Evolutionary conservation across 2,113 vertebrate genomes (phyloP).

Genomic region (Neogale vison): DNA sequence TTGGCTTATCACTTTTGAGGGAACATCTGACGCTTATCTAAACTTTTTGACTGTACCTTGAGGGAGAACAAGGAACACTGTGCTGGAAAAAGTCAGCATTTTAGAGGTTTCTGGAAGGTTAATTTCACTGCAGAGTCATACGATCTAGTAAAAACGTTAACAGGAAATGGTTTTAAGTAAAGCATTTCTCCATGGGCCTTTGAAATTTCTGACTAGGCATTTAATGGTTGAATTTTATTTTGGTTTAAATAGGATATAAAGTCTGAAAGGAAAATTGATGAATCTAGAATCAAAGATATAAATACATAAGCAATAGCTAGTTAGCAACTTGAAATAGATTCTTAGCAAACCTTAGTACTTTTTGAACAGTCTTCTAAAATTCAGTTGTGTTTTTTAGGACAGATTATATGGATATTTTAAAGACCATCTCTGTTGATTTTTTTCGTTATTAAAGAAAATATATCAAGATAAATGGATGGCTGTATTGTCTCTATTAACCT

Average conservation of each 20-base stretch:
- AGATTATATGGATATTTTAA: slow-evolving; percentile 54
- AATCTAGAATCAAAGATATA: slow-evolving; percentile 26
- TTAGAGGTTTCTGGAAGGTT: slow-evolving; percentile 48
- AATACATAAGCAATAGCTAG: slow-evolving; percentile 12
- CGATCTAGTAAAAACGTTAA: slow-evolving; percentile 51
- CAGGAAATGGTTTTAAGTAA: slow-evolving; percentile 24
- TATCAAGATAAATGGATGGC: slow-evolving; percentile 45
- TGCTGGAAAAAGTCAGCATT: slow-evolving; percentile 6
- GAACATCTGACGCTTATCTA: not conserved
- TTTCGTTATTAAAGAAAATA: slow-evolving; percentile 63
- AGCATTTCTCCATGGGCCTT: slow-evolving; percentile 15
- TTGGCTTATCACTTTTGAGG: slow-evolving; percentile 14
- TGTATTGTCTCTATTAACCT: slow-evolving; percentile 51
- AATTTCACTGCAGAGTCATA: slow-evolving; percentile 56
- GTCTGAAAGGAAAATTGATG: not conserved
- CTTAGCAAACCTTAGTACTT: not conserved
- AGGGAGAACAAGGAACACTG: not conserved
- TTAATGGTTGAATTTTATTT: slow-evolving; percentile 58
- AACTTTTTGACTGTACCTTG: not conserved
- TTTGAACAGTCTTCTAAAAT: not conserved
- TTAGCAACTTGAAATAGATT: not conserved
- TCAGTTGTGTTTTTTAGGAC: not conserved
- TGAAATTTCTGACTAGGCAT: slow-evolving; percentile 50
- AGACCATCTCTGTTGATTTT: slow-evolving; percentile 25
- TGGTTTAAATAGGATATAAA: slow-evolving; percentile 36